Percentiles rank a stretch among this genome's conserved stretches.
phyloP scores from a whole-genome alignment of 2,888 invertebrate genomes.

The Ceraclea dissimilis region DNA sequence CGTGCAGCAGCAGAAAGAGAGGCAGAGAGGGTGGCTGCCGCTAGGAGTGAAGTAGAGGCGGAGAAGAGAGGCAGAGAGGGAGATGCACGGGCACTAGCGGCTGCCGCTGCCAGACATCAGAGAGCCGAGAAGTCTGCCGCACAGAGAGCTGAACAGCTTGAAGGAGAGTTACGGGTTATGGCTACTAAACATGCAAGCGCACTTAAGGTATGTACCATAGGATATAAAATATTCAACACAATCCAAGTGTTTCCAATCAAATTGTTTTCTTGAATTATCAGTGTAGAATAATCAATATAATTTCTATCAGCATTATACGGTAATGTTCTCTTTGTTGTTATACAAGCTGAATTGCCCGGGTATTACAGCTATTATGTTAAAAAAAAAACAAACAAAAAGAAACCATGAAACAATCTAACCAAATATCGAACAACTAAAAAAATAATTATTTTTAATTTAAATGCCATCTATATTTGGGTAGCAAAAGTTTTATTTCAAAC shows the following conservation, averaged over 20 bases:
- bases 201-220: conserved; percentile 40
- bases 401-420: too few relatives aligned
- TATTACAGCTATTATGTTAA: too few relatives aligned
- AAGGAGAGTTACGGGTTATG: conserved; percentile 40
- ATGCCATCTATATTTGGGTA: too few relatives aligned
- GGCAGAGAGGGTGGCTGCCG: conserved; percentile 27
- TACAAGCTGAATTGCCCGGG: too few relatives aligned
- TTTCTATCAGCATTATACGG: too few relatives aligned
- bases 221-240: too few relatives aligned
- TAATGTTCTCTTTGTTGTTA: too few relatives aligned
- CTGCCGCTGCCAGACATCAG: conserved; percentile 39
- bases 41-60: conserved; percentile 31
- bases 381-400: too few relatives aligned
- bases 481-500: too few relatives aligned
- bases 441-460: too few relatives aligned
- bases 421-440: too few relatives aligned
- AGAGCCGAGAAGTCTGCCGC: conserved; percentile 37
- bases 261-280: background rate
- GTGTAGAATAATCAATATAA: background rate
- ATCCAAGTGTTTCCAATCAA: too few relatives aligned
- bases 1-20: conserved; percentile 32
- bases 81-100: conserved; percentile 37
- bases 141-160: conserved; percentile 42
- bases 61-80: conserved; percentile 38
- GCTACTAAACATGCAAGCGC: conserved; percentile 45